Percentiles rank a stretch among this genome's conserved stretches.
These are phyloP conservation scores for Lithodes maja DNA, from an alignment of 2,888 invertebrate species.

Conservation along the genomic window DNA sequence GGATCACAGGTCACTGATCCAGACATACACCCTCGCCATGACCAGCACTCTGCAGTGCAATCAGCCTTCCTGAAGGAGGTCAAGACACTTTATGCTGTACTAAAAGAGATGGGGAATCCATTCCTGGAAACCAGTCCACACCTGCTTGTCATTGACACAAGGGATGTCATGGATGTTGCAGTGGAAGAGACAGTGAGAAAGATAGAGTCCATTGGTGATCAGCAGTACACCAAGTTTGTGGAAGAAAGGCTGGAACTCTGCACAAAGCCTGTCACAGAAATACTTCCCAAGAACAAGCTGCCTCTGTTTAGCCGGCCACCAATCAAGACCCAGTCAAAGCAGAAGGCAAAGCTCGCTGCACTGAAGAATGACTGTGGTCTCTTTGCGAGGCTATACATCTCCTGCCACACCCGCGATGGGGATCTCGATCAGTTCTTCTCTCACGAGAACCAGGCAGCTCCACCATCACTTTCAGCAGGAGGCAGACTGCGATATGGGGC, in stretches of 20 bases:
- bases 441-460: conserved; percentile 38
- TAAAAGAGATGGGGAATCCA: conserved; percentile 6
- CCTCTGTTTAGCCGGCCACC: conserved; percentile 33
- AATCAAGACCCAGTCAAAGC: background rate
- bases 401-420: conserved; percentile 45
- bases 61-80: conserved; percentile 15
- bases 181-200: conserved; percentile 18
- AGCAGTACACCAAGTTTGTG: conserved; percentile 23
- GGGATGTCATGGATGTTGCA: background rate
- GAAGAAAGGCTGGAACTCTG: conserved; percentile 4
- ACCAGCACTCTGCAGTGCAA: conserved; percentile 5
- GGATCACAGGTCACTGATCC: background rate
- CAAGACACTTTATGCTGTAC: background rate
- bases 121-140: conserved; percentile 18
- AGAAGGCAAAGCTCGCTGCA: background rate
- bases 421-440: conserved; percentile 40
- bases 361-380: conserved; percentile 4
- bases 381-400: conserved; percentile 22
- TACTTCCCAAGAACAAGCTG: conserved; percentile 23
- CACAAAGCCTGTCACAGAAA: conserved; percentile 18
- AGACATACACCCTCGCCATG: background rate
- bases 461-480: background rate
- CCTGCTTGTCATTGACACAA: background rate
- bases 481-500: too few species aligned
- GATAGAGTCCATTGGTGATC: background rate